Evolutionary conservation across 2,797 vertebrate species (phyloP), one percentile per base, ranked within the genome.

Genomic region (Bucorvus abyssinicus): DNA sequence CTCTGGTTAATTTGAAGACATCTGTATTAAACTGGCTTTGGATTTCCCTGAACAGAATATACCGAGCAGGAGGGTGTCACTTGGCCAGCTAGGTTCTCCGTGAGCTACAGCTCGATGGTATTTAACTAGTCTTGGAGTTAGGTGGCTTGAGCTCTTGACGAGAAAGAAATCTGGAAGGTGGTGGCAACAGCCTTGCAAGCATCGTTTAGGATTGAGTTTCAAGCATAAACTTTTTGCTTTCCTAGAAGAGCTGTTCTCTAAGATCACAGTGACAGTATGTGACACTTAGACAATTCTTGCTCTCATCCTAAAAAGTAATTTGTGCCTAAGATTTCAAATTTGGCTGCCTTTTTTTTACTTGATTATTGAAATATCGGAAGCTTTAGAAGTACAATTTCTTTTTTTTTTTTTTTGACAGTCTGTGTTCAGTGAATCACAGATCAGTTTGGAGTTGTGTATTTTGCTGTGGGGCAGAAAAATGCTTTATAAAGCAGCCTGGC

Each of bases 41-140:
- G 18, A 5, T 26, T 61, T 87, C 21, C 17, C 24, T 10, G 2
- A 55, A 12, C 11, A 59, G n/a, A 59, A 1, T 30, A 8, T 12
- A 30, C 7, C 0, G 6, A 52, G 32, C 20, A 45, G 55, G 47
- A 61, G 16, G 7, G 6, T 0, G 0, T 61, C 1, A 3, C 22
- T 57, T 56, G 36, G 16, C 20, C 32, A 50, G 50, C 50, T 61
- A 60, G 24, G 10, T n/a, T 74, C 22, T 42, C 44, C 3, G 2
- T 18, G n/a, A 40, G n/a, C 8, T 32, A 27, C 10, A 40, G 1
- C 21, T 44, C 21, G 44, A 4, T 44, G 49, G 30, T 7, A 0
- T 34, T 69, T 86, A 20, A 14, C 21, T 78, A 2, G 12, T 55
- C n/a, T 32, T 59, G 26, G 20, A 14, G 4, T 57, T 32, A 27